phyloP scores from a whole-genome alignment of 2,113 vertebrate species.

The Struthio camelus region DNA sequence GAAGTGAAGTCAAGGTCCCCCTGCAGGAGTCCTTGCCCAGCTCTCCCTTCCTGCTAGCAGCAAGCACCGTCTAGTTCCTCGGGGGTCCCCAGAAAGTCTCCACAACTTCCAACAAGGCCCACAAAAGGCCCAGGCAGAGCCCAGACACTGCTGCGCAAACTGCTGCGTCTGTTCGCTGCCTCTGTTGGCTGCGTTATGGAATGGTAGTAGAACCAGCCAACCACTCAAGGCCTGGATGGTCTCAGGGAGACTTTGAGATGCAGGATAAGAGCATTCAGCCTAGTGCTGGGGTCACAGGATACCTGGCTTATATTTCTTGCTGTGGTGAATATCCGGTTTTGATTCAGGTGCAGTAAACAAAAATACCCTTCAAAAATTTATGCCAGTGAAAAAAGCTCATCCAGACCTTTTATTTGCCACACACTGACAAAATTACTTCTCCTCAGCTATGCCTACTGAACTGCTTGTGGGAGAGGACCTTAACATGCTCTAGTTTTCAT shows the following conservation, averaged over 20 bases:
- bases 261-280: neutral
- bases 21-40: too few relatives aligned
- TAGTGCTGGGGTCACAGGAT: neutral
- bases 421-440: neutral
- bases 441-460: neutral
- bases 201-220: neutral
- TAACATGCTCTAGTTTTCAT: neutral
- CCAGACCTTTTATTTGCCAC: neutral
- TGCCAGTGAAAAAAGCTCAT: neutral
- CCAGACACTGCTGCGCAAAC: too few relatives aligned
- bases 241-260: neutral
- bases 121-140: too few relatives aligned
- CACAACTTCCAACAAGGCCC: too few relatives aligned
- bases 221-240: neutral
- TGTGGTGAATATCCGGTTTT: neutral
- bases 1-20: too few relatives aligned
- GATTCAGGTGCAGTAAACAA: neutral
- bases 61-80: too few relatives aligned
- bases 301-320: neutral
- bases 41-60: too few relatives aligned
- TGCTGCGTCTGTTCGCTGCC: too few relatives aligned
- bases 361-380: neutral
- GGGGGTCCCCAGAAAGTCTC: too few relatives aligned
- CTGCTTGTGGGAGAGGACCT: neutral
- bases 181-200: too few relatives aligned